These are phyloP conservation scores for Leucozona laternaria DNA, from an alignment of 2,888 invertebrate species.

Conservation along the genomic window DNA sequence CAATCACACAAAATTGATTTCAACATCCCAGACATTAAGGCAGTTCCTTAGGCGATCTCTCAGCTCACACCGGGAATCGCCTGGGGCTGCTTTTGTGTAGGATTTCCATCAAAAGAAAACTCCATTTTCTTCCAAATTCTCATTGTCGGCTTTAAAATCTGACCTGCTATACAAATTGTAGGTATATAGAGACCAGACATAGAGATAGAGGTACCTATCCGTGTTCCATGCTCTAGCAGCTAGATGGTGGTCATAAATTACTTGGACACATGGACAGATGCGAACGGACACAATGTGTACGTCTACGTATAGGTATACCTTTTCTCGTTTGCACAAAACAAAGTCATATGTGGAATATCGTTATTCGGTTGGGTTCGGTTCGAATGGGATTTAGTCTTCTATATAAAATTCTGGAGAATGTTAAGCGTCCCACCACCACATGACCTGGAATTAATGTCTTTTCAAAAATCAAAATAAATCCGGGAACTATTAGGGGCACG, in stretches of 20 bases:
- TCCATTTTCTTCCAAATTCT: constrained; percentile 42
- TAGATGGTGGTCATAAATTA: constrained; percentile 62
- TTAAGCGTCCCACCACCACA: constrained; percentile 55
- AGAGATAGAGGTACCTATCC: constrained; percentile 46
- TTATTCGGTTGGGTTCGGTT: constrained; percentile 42
- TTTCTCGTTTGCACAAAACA: constrained; percentile 19
- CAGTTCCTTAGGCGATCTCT: constrained; percentile 45
- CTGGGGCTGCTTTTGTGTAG: constrained; percentile 19
- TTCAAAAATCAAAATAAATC: constrained; percentile 48
- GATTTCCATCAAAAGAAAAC: constrained; percentile 46
- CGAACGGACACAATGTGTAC: constrained; percentile 26
- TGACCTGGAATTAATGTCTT: constrained; percentile 66
- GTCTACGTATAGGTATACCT: not conserved
- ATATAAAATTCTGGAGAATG: constrained; percentile 46
- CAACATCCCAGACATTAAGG: constrained; percentile 71
- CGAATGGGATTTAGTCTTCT: constrained; percentile 33
- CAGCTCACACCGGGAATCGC: constrained; percentile 2
- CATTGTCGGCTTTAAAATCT: constrained; percentile 22
- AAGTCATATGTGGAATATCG: constrained; percentile 18
- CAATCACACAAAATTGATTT: constrained; percentile 29
- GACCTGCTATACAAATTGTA: constrained; percentile 37
- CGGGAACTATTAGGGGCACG: constrained; percentile 32
- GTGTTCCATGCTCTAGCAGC: constrained; percentile 13
- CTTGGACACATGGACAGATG: constrained; percentile 70
- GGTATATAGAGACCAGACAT: not conserved